Conservation (phyloP, 2,797 vertebrate species). For the Erpetoichthys calabaricus region DNA sequence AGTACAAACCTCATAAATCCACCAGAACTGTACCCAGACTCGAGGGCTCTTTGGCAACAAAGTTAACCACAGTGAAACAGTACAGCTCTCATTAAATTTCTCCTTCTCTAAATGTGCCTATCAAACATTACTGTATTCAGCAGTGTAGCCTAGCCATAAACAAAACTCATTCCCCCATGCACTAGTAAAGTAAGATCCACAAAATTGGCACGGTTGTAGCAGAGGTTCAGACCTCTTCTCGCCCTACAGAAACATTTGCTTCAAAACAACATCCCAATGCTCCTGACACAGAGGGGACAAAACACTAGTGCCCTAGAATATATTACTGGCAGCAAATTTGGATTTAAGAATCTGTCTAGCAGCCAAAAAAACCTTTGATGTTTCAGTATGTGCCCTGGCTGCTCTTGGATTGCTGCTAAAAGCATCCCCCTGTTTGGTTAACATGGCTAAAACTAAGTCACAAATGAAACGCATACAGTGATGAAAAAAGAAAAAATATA, state of each 20-base stretch:
- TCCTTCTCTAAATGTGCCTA: too few relatives aligned
- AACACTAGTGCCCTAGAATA: constrained; percentile 3
- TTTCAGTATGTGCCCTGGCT: not conserved
- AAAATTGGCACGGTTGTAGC: not conserved
- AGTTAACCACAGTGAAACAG: too few relatives aligned
- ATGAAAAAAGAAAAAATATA: constrained; percentile 3
- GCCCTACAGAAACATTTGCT: not conserved
- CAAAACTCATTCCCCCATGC: not conserved
- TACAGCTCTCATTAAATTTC: too few relatives aligned
- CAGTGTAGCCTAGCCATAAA: not conserved
- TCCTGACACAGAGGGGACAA: constrained; percentile 3
- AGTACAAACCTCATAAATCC: too few relatives aligned
- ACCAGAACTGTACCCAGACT: too few relatives aligned
- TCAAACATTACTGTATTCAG: too few relatives aligned
- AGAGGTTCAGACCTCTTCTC: not conserved
- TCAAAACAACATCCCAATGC: not conserved
- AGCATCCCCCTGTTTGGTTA: constrained; percentile 4
- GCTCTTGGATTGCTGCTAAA: constrained; percentile 1
- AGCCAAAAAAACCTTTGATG: constrained; percentile 9
- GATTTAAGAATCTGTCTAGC: constrained; percentile 6
- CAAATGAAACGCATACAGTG: not conserved
- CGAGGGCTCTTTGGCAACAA: too few relatives aligned
- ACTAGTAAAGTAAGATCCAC: not conserved
- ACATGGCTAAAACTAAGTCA: constrained; percentile 4
- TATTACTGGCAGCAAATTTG: constrained; percentile 1